Evolutionary conservation across 1,140 invertebrate species (phyloP).

Genomic region (Drosophila lini): DNA sequence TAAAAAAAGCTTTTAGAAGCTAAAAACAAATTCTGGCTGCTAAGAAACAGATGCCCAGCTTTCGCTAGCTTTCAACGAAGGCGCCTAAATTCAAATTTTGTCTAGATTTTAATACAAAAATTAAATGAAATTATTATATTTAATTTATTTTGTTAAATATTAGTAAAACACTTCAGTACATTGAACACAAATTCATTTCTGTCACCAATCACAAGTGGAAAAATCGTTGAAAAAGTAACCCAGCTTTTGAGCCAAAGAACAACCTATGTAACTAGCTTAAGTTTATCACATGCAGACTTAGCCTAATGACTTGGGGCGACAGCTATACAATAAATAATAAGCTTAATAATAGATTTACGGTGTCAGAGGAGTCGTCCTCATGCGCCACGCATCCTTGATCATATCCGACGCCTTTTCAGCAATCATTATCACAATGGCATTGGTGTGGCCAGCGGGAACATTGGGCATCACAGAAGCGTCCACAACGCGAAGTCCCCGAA

Average conservation of each 20-base stretch:
- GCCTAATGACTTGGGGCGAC: conserved; percentile 33
- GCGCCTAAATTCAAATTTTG: neutral
- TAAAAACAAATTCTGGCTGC: conserved; percentile 13
- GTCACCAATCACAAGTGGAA: conserved; percentile 5
- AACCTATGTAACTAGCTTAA: conserved; percentile 1
- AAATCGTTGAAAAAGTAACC: neutral
- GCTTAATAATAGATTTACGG: neutral
- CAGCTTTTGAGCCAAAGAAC: neutral
- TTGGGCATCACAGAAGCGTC: conserved; percentile 91
- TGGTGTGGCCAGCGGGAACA: conserved; percentile 87
- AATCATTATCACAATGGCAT: conserved; percentile 88
- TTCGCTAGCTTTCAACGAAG: neutral
- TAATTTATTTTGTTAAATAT: neutral
- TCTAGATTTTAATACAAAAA: neutral
- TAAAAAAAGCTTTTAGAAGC: neutral
- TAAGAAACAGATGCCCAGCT: neutral
- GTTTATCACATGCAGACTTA: conserved; percentile 59
- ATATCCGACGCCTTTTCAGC: conserved; percentile 87
- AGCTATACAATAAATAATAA: conserved; percentile 62
- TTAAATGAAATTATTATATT: neutral
- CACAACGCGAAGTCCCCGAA: conserved; percentile 88
- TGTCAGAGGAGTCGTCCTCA: conserved; percentile 30
- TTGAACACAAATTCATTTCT: conserved; percentile 10
- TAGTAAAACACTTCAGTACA: neutral
- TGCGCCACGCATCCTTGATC: conserved; percentile 87